phyloP scores from a whole-genome alignment of 2,888 invertebrate genomes.

The Brachycybe producta region DNA sequence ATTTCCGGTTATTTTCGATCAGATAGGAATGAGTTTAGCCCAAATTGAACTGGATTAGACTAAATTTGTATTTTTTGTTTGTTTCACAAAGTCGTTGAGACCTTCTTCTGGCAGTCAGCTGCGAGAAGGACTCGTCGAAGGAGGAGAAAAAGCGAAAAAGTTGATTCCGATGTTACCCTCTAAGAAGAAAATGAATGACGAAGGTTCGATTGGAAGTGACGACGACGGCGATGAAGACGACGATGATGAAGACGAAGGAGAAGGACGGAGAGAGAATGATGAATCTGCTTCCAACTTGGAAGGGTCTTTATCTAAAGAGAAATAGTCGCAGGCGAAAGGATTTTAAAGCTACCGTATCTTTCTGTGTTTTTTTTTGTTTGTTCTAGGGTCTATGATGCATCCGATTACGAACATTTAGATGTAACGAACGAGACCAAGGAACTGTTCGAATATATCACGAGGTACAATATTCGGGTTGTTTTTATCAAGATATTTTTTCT shows the following conservation, averaged over 20 bases:
- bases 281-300: not conserved
- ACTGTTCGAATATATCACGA: slow-evolving; percentile 80
- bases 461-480: slow-evolving; percentile 39
- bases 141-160: too few relatives aligned
- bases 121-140: too few relatives aligned
- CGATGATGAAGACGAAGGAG: slow-evolving; percentile 24
- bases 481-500: not conserved
- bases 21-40: too few relatives aligned
- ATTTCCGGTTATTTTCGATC: too few relatives aligned
- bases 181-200: slow-evolving; percentile 4
- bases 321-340: too few relatives aligned
- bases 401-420: slow-evolving; percentile 65
- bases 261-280: slow-evolving; percentile 25
- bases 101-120: too few relatives aligned
- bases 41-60: too few relatives aligned
- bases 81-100: too few relatives aligned
- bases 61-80: too few relatives aligned
- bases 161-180: too few relatives aligned
- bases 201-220: slow-evolving; percentile 18
- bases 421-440: slow-evolving; percentile 77
- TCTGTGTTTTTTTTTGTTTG: slow-evolving; percentile 19
- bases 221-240: slow-evolving; percentile 31
- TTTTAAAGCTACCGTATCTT: slow-evolving; percentile 25
- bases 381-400: slow-evolving; percentile 65
- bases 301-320: not conserved